Base-by-base conservation (phyloP, 2,888 invertebrate species). In the Caenorhabditis sp. region DNA sequence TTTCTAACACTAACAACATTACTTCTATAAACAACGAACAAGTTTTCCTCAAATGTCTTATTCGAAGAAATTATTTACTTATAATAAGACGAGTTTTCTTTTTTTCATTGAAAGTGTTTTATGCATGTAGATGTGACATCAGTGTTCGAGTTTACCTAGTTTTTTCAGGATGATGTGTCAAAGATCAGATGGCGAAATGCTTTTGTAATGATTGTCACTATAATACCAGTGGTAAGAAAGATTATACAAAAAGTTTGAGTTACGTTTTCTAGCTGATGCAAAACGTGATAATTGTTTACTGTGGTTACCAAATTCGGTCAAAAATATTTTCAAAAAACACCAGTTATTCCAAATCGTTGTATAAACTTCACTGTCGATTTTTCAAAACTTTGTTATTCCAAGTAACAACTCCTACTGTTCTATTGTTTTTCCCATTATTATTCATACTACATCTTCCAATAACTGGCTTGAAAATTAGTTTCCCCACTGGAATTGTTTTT, bases 311-410 rank as follows among this genome's bases (percentile, higher is more conserved):
- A 5, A 50, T 69, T 38, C 61, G 1, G 50, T 61, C 56, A 49
- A 61, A 14, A 56, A 43, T 20, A 31, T 67, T 0, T 23, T 61
- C 14, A 38, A 43, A 43, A 43, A 43, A 43, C 17, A 43, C 43
- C 3, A 2, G 3, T 43, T 43, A 43, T 14, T 43, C 43, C 3
- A 5, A 43, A 43, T 43, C 43, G 5, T 14, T 43, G 5, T 14
- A 14, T 59, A 12, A 53, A 65, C 20, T 43, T 59, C 17, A 23
- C 25, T 61, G 57, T 17, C 67, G 61, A 21, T 67, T 67, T 52
- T 67, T 50, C 50, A 67, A 67, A 27, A 67, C 67, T 1, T 52
- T 67, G 5, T 0, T 62, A 5, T 57, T 67, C 23, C 67, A 69
- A 64, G 61, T 64, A 56, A 57, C 23, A 0, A 59, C 67, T 17